Evolutionary conservation across 1,140 invertebrate genomes (phyloP), one percentile per base, ranked within the genome.

Genomic region (Teleogryllus occipitalis): DNA sequence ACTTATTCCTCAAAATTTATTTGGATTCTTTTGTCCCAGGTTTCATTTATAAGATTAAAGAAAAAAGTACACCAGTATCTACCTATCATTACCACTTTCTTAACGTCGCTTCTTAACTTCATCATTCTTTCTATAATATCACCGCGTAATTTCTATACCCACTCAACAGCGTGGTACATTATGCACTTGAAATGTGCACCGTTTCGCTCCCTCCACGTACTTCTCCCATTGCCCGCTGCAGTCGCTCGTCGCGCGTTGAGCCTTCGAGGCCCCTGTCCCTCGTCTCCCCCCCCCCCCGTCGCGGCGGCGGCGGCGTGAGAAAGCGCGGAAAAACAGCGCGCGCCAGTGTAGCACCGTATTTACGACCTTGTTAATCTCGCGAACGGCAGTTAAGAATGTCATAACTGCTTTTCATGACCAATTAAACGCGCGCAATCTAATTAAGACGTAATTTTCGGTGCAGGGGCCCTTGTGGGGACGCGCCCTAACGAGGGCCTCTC

Each of bases 341-440:
- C 54, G 18, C 18, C 54, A 18, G 54, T 65, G 54, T 18, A 65
- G 18, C 54, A 65, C 54, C 54, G 18, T 10, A 65, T 65, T 65
- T 65, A 65, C 18, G 54, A 65, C 18, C 54, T 65, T 65, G 54
- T 65, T 65, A 65, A 65, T 65, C 54, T 65, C 54, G 54, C 54
- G 18, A 65, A 65, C 54, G 54, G 54, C 54, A 65, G 54, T 65
- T 65, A 65, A 65, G 54, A 65, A 65, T 65, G 54, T 65, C 54
- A 65, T 65, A 65, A 65, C 54, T 65, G 54, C 54, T 65, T 65
- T 39, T 65, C 54, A 65, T 65, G 54, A 65, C 54, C 54, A 65
- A 65, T 65, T 65, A 65, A 65, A 65, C 54, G 54, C 18, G 54
- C 18, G 54, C 54, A 65, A 18, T 65, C 54, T 65, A 65, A 65